Percentiles rank a stretch among this genome's conserved stretches.
These are phyloP conservation scores for Leptopilina syphax DNA, from an alignment of 2,888 invertebrate genomes.

Conservation along the genomic window DNA sequence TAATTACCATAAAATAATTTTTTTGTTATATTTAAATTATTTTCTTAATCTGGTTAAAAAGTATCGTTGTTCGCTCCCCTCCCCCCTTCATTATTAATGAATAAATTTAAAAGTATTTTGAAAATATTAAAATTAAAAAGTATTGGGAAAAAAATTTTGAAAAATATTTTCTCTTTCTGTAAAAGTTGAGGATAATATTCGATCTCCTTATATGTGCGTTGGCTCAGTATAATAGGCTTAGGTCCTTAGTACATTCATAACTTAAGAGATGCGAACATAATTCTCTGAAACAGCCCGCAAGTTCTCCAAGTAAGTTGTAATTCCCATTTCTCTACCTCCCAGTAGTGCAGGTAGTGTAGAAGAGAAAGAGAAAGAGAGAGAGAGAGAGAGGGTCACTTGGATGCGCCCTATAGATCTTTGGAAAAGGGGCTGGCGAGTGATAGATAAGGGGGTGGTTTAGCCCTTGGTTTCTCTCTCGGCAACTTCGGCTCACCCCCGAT, in stretches of 20 bases:
- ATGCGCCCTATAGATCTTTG: conserved; percentile 53
- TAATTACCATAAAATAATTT: too few species aligned
- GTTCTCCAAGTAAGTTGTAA: conserved; percentile 41
- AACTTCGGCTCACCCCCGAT: conserved; percentile 60
- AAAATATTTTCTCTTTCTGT: too few species aligned
- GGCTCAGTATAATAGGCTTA: conserved; percentile 37
- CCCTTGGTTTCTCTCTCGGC: conserved; percentile 58
- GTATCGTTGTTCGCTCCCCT: too few species aligned
- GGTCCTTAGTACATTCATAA: conserved; percentile 29
- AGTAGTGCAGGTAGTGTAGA: too few species aligned
- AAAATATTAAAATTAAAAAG: too few species aligned
- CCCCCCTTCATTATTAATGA: too few species aligned
- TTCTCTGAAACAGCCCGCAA: conserved; percentile 39
- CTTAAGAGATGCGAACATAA: conserved; percentile 24
- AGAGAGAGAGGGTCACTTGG: conserved; percentile 49
- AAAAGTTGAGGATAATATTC: neutral
- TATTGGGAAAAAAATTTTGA: too few species aligned
- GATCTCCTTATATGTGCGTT: neutral
- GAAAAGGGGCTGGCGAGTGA: conserved; percentile 54
- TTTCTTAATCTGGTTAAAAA: too few species aligned
- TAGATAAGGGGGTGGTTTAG: conserved; percentile 64
- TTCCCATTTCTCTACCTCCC: conserved; percentile 38
- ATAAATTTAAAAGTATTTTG: too few species aligned
- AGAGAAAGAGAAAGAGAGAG: neutral
- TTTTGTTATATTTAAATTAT: too few species aligned